Percentiles rank a stretch among this genome's conserved stretches.
These are phyloP conservation scores for Electrophaes corylata DNA, from an alignment of 2,888 invertebrate genomes.

Conservation along the genomic window DNA sequence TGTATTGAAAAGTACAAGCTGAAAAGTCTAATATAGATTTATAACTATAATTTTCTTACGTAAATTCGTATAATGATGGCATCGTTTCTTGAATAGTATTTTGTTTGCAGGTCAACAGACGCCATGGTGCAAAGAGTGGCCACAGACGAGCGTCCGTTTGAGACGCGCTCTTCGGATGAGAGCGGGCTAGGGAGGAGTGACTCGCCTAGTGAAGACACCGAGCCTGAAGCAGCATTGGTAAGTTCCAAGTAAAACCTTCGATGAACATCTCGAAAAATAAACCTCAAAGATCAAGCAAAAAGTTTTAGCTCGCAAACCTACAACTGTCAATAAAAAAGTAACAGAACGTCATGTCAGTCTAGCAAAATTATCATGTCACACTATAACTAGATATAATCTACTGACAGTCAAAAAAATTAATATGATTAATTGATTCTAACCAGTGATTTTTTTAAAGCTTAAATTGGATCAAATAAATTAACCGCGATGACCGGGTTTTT, in stretches of 20 bases:
- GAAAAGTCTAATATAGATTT: no score
- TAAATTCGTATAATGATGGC: background rate
- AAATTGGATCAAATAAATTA: conserved; percentile 49
- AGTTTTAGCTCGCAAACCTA: conserved; percentile 28
- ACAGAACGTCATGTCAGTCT: conserved; percentile 25
- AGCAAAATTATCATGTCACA: conserved; percentile 27
- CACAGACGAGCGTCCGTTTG: conserved; percentile 75
- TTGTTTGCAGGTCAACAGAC: conserved; percentile 37
- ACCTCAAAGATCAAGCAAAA: conserved; percentile 23
- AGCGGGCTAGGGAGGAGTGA: conserved; percentile 73
- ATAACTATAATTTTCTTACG: no score
- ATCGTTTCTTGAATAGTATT: background rate
- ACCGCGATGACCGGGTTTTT: conserved; percentile 54
- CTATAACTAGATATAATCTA: conserved; percentile 28
- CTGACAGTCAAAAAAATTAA: conserved; percentile 37
- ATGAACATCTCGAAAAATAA: background rate
- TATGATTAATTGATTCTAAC: conserved; percentile 48
- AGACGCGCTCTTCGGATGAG: conserved; percentile 78
- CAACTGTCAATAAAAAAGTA: conserved; percentile 36
- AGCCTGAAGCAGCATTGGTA: conserved; percentile 78
- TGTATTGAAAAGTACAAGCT: no score
- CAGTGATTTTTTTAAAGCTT: conserved; percentile 31
- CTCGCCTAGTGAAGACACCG: conserved; percentile 70
- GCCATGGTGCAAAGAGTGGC: conserved; percentile 73
- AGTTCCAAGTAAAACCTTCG: conserved; percentile 33